A percentile compares a stretch with the other conserved stretches of the same genome.
Evolutionary conservation across 2,113 vertebrate species (phyloP).

Genomic region (Athene cunicularia): DNA sequence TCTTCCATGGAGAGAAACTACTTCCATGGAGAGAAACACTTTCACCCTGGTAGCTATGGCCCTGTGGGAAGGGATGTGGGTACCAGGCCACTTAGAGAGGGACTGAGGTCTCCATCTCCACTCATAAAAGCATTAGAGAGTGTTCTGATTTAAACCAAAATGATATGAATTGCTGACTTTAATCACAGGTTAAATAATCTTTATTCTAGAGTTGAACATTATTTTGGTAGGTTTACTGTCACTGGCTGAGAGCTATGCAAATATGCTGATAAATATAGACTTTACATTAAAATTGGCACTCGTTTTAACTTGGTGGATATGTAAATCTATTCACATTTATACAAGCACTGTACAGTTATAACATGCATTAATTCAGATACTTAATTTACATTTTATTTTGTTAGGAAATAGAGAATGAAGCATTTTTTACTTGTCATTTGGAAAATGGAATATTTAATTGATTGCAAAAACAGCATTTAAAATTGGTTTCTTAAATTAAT

Average conservation of each 20-base stretch:
- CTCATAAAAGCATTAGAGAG: background rate
- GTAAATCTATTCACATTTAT: slow-evolving; percentile 43
- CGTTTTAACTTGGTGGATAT: background rate
- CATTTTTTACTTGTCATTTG: slow-evolving; percentile 22
- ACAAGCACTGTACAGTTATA: background rate
- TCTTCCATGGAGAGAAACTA: background rate
- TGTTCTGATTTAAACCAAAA: background rate
- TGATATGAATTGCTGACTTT: background rate
- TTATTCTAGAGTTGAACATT: background rate
- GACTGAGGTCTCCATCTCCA: background rate
- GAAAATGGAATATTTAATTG: slow-evolving; percentile 33
- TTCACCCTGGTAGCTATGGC: background rate
- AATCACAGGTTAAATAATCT: background rate
- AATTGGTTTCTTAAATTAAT: slow-evolving; percentile 15
- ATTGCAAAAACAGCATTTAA: slow-evolving; percentile 35
- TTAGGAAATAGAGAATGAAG: slow-evolving; percentile 43
- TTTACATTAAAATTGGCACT: slow-evolving; percentile 14
- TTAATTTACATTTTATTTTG: slow-evolving; percentile 55
- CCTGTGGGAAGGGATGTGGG: background rate
- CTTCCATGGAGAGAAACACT: background rate
- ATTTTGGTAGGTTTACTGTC: background rate
- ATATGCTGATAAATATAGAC: slow-evolving; percentile 10
- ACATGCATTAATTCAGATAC: slow-evolving; percentile 12
- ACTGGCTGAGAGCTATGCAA: background rate
- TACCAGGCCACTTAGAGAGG: background rate